Percentiles rank a stretch among this genome's conserved stretches.
These are phyloP conservation scores for Vollenhovia emeryi DNA, from an alignment of 1,140 invertebrate genomes.

Conservation along the genomic window DNA sequence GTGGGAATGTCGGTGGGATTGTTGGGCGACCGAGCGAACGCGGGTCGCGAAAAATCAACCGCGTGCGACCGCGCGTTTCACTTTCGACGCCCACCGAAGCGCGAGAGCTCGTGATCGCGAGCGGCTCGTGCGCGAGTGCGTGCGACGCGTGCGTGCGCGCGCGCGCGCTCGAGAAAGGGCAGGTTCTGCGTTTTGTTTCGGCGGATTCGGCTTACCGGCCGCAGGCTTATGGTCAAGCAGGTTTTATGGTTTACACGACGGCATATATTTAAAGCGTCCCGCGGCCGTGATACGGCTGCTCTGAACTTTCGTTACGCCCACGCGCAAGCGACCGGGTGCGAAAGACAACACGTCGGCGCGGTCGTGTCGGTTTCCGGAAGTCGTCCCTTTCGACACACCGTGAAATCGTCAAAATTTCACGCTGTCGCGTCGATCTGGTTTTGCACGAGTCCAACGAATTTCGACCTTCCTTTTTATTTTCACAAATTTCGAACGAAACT, in stretches of 20 bases:
- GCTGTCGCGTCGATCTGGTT: not conserved
- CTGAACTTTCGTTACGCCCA: slow-evolving; percentile 73
- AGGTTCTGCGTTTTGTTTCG: slow-evolving; percentile 76
- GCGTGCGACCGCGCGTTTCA: slow-evolving; percentile 54
- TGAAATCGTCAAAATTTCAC: slow-evolving; percentile 41
- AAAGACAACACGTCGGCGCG: slow-evolving; percentile 63
- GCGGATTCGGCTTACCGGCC: slow-evolving; percentile 67
- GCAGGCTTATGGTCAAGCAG: slow-evolving; percentile 56
- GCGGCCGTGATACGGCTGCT: slow-evolving; percentile 62
- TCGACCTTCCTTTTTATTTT: not conserved
- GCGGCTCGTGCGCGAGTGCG: slow-evolving; percentile 11
- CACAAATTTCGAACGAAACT: not conserved
- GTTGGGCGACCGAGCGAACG: not conserved
- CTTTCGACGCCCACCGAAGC: slow-evolving; percentile 71
- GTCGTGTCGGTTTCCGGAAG: slow-evolving; percentile 69
- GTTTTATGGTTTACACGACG: slow-evolving; percentile 74
- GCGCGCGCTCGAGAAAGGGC: slow-evolving; percentile 59
- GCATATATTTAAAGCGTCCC: slow-evolving; percentile 72
- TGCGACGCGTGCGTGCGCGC: slow-evolving; percentile 22
- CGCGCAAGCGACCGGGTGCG: slow-evolving; percentile 53
- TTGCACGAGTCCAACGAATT: not conserved
- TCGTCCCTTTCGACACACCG: slow-evolving; percentile 40
- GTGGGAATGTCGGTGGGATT: not conserved
- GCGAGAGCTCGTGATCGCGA: slow-evolving; percentile 43
- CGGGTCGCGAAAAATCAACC: slow-evolving; percentile 12